These are phyloP conservation scores for Pelmatolapia mariae DNA, from an alignment of 2,113 vertebrate species.

Conservation along the genomic window DNA sequence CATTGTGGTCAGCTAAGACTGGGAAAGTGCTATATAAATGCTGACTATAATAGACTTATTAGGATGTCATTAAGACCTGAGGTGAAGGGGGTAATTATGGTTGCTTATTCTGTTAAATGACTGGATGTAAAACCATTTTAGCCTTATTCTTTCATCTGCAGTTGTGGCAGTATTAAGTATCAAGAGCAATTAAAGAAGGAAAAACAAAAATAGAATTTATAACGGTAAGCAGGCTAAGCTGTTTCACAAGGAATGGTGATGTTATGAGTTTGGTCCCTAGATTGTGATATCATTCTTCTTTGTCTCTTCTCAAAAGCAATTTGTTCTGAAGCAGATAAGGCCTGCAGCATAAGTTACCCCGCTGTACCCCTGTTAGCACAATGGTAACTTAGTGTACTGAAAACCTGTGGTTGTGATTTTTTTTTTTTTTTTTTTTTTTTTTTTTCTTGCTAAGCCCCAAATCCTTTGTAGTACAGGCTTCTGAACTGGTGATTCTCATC, in stretches of 20 bases:
- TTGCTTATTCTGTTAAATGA: not conserved
- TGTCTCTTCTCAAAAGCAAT: not conserved
- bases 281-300: not conserved
- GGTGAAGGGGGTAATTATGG: not conserved
- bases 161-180: not conserved
- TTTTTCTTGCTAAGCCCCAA: not conserved
- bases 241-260: not conserved
- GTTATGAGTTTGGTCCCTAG: not conserved
- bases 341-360: not conserved
- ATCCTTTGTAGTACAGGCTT: not conserved
- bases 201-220: not conserved
- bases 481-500: not conserved
- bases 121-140: not conserved
- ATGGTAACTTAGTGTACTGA: not conserved
- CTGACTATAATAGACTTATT: not conserved
- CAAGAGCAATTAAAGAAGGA: not conserved
- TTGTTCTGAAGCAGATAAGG: not conserved
- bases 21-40: not conserved
- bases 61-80: not conserved
- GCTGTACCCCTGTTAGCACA: not conserved
- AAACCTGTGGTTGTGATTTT: no score
- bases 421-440: not conserved
- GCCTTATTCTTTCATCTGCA: not conserved
- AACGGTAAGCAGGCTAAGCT: rapidly evolving
- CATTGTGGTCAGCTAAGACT: not conserved